A percentile compares a stretch with the other conserved stretches of the same genome.
Conservation (phyloP, 2,797 vertebrate species). For the Eremophila alpestris region DNA sequence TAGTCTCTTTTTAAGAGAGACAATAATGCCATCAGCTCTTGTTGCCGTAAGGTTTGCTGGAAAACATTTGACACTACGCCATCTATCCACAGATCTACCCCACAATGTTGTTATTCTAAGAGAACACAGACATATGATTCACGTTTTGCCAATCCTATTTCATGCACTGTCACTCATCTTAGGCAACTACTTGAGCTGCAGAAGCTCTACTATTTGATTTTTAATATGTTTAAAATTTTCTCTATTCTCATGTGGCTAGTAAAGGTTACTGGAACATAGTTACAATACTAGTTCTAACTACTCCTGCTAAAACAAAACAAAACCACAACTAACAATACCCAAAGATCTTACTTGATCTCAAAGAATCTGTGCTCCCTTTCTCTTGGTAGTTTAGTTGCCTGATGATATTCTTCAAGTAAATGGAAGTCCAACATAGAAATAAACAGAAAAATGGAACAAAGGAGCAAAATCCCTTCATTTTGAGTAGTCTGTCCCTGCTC, state of each 20-base stretch:
- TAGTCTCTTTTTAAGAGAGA: not conserved
- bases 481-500: not conserved
- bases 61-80: not conserved
- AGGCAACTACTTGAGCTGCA: not conserved
- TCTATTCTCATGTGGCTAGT: not conserved
- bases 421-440: not conserved
- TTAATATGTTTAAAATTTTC: not conserved
- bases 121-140: not conserved
- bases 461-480: not conserved
- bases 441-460: not conserved
- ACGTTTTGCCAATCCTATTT: conserved; percentile 26
- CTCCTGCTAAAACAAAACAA: not conserved
- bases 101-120: not conserved
- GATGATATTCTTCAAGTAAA: not conserved
- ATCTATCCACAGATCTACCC: not conserved
- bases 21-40: not conserved
- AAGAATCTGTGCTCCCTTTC: not conserved
- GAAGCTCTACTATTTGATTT: not conserved
- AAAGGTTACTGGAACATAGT: not conserved
- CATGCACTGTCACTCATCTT: conserved; percentile 6
- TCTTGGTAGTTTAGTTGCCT: not conserved
- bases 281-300: not conserved
- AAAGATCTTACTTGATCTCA: not conserved
- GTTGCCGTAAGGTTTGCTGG: not conserved
- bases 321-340: not conserved